Evolutionary conservation across 2,888 invertebrate genomes (phyloP).

Genomic region (Polymixis lichenea): DNA sequence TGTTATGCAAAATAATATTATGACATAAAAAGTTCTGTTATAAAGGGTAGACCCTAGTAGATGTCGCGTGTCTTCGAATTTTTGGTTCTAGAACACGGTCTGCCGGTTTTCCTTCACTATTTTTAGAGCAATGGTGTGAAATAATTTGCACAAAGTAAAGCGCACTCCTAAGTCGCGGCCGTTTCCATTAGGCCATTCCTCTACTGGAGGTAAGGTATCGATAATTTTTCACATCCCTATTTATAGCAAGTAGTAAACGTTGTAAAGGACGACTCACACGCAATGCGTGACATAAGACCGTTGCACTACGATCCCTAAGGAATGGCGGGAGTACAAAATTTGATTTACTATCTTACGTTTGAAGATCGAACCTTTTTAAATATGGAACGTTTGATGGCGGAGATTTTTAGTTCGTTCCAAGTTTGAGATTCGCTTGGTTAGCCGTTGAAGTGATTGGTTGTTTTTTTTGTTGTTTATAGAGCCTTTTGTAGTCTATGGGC

Average conservation of each 20-base stretch:
- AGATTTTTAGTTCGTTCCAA: slow-evolving; percentile 31
- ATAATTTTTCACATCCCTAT: slow-evolving; percentile 52
- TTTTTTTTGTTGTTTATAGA: slow-evolving; percentile 14
- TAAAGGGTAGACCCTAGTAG: no score
- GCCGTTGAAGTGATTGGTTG: background rate
- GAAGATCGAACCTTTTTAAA: slow-evolving; percentile 63
- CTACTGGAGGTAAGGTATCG: no score
- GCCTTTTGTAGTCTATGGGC: background rate
- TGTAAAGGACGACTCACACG: slow-evolving; percentile 53
- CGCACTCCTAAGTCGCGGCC: no score
- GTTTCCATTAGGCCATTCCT: no score
- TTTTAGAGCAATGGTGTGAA: no score
- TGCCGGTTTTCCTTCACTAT: no score
- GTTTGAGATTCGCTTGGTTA: slow-evolving; percentile 55
- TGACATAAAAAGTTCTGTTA: no score
- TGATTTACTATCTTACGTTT: slow-evolving; percentile 65
- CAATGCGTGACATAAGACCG: slow-evolving; percentile 60
- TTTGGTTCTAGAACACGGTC: no score
- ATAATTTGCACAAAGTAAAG: no score
- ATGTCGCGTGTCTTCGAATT: no score
- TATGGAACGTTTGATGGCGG: slow-evolving; percentile 42
- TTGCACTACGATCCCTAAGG: slow-evolving; percentile 57
- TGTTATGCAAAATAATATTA: no score
- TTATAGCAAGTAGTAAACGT: slow-evolving; percentile 57
- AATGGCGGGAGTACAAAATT: slow-evolving; percentile 56